Percentiles rank a stretch among this genome's conserved stretches.
Evolutionary conservation across 2,113 vertebrate genomes (phyloP).

Genomic region (Cynopterus brachyotis): DNA sequence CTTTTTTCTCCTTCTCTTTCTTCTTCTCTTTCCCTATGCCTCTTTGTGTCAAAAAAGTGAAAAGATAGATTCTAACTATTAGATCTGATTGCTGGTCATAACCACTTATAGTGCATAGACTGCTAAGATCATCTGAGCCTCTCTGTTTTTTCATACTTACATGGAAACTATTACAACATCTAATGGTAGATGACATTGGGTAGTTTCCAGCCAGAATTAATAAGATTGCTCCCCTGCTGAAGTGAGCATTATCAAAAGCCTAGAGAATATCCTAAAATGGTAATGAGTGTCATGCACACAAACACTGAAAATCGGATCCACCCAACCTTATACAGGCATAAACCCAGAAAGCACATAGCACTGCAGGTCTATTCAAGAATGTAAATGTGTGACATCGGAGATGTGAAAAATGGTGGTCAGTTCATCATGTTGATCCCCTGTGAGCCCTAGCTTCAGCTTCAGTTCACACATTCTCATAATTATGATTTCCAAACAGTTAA

Average conservation of each 20-base stretch:
- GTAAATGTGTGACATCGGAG: neutral
- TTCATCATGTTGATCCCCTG: neutral
- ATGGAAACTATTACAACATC: neutral
- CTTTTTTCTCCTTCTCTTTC: too few species aligned
- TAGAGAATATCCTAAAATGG: neutral
- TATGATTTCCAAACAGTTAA: neutral
- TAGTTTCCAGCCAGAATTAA: neutral
- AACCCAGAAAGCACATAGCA: neutral
- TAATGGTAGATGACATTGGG: neutral
- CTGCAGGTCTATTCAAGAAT: neutral
- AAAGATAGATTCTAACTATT: neutral
- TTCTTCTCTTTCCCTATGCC: neutral
- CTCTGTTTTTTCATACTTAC: neutral
- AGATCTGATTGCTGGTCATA: neutral
- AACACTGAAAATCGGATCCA: neutral
- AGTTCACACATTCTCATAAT: neutral
- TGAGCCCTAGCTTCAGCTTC: neutral
- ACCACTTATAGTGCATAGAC: neutral
- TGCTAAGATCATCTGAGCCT: neutral
- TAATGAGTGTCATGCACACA: neutral
- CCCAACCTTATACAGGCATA: neutral
- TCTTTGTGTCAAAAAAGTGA: neutral
- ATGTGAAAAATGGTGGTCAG: neutral
- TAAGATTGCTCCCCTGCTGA: neutral
- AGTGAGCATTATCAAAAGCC: neutral